Base-by-base conservation (phyloP, 2,888 invertebrate genomes). In the Thereva unica region DNA sequence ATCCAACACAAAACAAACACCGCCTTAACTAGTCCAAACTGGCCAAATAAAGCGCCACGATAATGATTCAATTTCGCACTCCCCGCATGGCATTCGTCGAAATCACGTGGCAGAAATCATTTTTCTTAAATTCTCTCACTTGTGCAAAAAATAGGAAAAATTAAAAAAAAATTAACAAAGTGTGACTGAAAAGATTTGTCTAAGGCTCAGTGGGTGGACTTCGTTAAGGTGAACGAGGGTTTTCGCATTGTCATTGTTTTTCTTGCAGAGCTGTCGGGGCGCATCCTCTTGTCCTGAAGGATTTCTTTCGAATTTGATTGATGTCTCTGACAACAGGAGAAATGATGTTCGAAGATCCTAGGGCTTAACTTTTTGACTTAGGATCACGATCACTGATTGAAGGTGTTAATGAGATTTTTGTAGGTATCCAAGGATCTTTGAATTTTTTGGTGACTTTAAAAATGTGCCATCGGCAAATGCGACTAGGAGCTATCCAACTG, bases 171-270 rank as follows among this genome's bases (percentile, higher is more conserved):
- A 6, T 44, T 65, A 68, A 68, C 44, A 49, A 55, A 65, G 64
- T 68, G 68, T 68, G 68, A 65, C 68, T 65, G 61, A 68, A 65
- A 57, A 68, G 68, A 68, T 68, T 68, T 68, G 68, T 68, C 68
- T 65, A 23, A 65, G 65, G 65, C 49, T 65, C 9, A 50, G 50
- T 34, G 38, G 53, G 35, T 38, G 23, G 12, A 50, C 45, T 37
- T 37, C 45, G 42, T 42, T 9, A 41, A 40, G 61, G 34, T 10
- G 8, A 55, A 64, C 45, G 41, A 45, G 50, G 50, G 49, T 50
- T 54, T 55, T 67, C 37, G 64, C 67, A 54, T 54, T 64, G 10
- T 67, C 67, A 67, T 67, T 67, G 67, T 67, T 67, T 35, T 67
- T 64, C 47, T 55, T 67, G 64, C 54, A 63, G 63, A 52, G 64